Conservation (phyloP, 2,888 invertebrate species). For the Limnephilus auricula region DNA sequence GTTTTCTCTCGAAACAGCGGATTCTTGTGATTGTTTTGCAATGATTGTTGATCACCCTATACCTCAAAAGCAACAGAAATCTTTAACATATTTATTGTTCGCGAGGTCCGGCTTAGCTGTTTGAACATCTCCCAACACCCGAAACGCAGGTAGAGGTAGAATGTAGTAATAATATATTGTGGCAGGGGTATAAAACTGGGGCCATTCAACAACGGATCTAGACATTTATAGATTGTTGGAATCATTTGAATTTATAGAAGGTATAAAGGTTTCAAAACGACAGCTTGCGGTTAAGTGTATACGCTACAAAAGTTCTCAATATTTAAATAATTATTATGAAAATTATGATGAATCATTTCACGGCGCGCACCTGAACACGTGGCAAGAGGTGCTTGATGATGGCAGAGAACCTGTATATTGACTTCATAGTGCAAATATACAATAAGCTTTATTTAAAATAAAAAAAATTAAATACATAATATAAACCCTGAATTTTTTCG, state of each 20-base stretch:
- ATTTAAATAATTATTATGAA: neutral
- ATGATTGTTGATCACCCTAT: neutral
- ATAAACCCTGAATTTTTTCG: too few species aligned
- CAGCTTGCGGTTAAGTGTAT: slow-evolving; percentile 30
- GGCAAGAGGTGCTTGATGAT: too few species aligned
- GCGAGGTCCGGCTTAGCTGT: slow-evolving; percentile 57
- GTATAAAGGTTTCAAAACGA: slow-evolving; percentile 45
- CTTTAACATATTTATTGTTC: slow-evolving; percentile 61
- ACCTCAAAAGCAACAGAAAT: slow-evolving; percentile 51
- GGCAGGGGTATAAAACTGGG: slow-evolving; percentile 51
- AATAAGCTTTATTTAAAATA: too few species aligned
- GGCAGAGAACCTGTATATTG: too few species aligned
- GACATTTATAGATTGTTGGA: slow-evolving; percentile 53
- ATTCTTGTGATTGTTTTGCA: neutral
- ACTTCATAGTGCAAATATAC: too few species aligned
- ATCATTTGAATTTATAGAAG: slow-evolving; percentile 55
- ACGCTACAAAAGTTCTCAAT: neutral
- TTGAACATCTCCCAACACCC: slow-evolving; percentile 42
- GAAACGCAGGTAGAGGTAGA: slow-evolving; percentile 57
- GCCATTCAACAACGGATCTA: slow-evolving; percentile 43
- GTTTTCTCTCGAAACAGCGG: too few species aligned
- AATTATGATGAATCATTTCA: too few species aligned
- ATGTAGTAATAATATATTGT: slow-evolving; percentile 51
- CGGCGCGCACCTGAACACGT: too few species aligned
- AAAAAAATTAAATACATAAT: too few species aligned